Evolutionary conservation across 1,140 invertebrate species (phyloP), one percentile per base, ranked within the genome.

Genomic region (Macrobrachium rosenbergii): DNA sequence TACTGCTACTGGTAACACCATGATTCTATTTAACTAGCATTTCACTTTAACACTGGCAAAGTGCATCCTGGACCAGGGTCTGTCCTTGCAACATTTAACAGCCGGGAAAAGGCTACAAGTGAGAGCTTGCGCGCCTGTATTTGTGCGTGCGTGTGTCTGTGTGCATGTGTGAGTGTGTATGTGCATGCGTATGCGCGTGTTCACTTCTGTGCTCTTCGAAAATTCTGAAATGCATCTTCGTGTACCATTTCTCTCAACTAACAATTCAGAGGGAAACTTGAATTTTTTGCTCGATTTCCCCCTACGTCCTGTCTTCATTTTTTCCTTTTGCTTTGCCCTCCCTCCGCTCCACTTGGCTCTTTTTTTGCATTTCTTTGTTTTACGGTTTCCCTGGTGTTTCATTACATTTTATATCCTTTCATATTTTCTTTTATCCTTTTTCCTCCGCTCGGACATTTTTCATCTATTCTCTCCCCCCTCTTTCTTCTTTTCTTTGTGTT

Each of bases 321-420:
- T 75, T 75, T 37, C 58, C 73, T 52, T 72, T 75, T 75, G 73
- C 73, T 75, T 75, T 75, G 37, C 77, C 77, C 60, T 79, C 60
- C 77, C 77, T 62, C 59, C 80, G 28, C 45, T 69, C 80, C 45
- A n/a, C 45, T 64, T 82, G 21, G 45, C 62, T 69, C 45, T 58
- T 69, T 62, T 64, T 58, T 45, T 21, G 45, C 45, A 43, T 69
- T 64, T 58, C n/a, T 73, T 64, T 69, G 21, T 73, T n/a, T 73
- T 58, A 63, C 63, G 11, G 23, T 58, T 64, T 58, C 63, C 37
- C 28, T 37, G 28, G 28, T 37, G 28, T 37, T 37, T 45, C 45
- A 43, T 21, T 73, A 43, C 45, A 23, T 73, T 64, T 73, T 69
- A 21, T 21, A 28, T 43, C n/a, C 80, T 69, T 37, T 58, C n/a